Evolutionary conservation across 2,797 vertebrate genomes (phyloP), one percentile per base, ranked within the genome.

Genomic region (Neomorphus geoffroyi): DNA sequence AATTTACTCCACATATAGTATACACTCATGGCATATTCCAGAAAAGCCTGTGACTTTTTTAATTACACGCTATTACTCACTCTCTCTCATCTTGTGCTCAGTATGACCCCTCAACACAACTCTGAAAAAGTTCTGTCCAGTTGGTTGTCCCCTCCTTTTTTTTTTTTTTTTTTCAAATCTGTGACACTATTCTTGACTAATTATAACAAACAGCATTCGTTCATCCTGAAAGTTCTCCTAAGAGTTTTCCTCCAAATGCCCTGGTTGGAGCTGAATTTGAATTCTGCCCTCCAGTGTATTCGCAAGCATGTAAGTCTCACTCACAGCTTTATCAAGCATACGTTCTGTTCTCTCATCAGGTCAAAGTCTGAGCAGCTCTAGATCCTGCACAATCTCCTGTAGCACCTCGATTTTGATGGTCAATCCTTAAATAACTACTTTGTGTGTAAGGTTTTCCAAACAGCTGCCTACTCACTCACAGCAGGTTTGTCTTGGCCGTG

Each of bases 321-420:
- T 41, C 0, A 1, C 9, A n/a, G 19, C 46, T 87, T 89, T 46
- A 80, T 51, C n/a, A 57, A 51, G 35, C 27, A 50, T 18, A 74
- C 0, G 0, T 16, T 57, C 53, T 37, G 3, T 11, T 75, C 56
- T 61, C 51, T 61, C 4, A 3, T 18, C 43, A 10, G 46, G 72
- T 61, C 74, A 71, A 83, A 75, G 58, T 85, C 50, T 3, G 33
- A 93, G 58, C 43, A 88, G 50, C 58, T 91, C 33, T 45, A 50
- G 69, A 73, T 30, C 37, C 79, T 51, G 46, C 51, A 46, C 0
- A 0, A 46, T 8, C 56, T 87, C 30, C 75, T 61, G 62, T 69
- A 86, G 60, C 51, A 77, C 23, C 69, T 65, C 48, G n/a, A 13
- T 32, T 86, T n/a, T 45, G 48, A 80, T 39, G 88, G 26, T 2